Conservation (phyloP, 1,140 invertebrate genomes). For the Himalopsyche phryganea region DNA sequence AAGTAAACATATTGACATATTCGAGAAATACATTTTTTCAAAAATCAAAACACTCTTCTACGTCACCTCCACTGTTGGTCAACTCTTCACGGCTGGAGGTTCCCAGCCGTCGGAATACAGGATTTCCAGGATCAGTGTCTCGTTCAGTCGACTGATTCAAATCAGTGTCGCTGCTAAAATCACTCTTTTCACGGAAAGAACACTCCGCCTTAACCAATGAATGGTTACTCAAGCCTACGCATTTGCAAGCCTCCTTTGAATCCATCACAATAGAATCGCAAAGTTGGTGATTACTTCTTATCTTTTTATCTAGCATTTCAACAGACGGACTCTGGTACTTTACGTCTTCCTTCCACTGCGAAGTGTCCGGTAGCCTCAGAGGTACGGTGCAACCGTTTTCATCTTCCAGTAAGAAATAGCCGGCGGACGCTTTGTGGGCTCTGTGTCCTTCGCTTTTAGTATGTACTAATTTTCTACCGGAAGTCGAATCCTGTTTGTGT, state of each 20-base stretch:
- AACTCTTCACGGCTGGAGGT: slow-evolving; percentile 25
- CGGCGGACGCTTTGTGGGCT: slow-evolving; percentile 4
- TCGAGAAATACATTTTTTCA: slow-evolving; percentile 4
- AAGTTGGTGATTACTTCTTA: background rate
- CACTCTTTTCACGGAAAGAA: slow-evolving; percentile 13
- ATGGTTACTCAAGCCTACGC: slow-evolving; percentile 22
- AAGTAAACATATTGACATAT: too few relatives aligned
- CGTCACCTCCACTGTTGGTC: slow-evolving; percentile 13
- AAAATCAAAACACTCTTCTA: slow-evolving; percentile 32
- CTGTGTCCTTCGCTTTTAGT: slow-evolving; percentile 22
- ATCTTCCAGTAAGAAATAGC: slow-evolving; percentile 26
- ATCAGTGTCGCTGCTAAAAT: slow-evolving; percentile 17
- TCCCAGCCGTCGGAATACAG: slow-evolving; percentile 11
- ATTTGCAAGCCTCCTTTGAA: slow-evolving; percentile 10
- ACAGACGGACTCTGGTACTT: slow-evolving; percentile 13
- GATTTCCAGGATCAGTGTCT: slow-evolving; percentile 7
- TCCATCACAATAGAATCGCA: background rate
- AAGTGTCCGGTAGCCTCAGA: background rate
- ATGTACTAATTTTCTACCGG: slow-evolving; percentile 15
- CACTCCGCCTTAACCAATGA: slow-evolving; percentile 18
- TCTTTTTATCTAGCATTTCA: slow-evolving; percentile 15
- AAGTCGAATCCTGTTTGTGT: slow-evolving; percentile 12
- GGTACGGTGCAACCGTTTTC: slow-evolving; percentile 6
- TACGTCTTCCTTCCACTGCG: slow-evolving; percentile 7
- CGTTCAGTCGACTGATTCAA: too few relatives aligned